These are phyloP conservation scores for Portevinia maculata DNA, from an alignment of 2,888 invertebrate genomes.

Conservation along the genomic window DNA sequence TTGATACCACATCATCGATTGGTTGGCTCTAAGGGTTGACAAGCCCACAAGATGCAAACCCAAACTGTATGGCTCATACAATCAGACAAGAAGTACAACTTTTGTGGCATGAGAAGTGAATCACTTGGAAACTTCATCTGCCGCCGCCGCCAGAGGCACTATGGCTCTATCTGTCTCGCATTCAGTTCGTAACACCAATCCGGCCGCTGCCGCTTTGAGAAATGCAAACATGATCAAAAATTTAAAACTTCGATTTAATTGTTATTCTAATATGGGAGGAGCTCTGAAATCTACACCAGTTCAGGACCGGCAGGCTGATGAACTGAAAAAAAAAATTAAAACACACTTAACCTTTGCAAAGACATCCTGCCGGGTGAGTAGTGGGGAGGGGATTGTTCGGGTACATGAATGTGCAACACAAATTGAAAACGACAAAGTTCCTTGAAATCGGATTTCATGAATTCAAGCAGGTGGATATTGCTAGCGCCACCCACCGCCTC, in stretches of 20 bases:
- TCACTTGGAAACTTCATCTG: slow-evolving; percentile 44
- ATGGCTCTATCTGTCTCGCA: background rate
- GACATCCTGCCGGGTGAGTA: background rate
- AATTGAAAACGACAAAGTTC: slow-evolving; percentile 53
- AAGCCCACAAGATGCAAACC: background rate
- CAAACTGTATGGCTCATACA: slow-evolving; percentile 15
- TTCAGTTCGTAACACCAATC: background rate
- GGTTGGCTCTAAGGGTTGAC: slow-evolving; percentile 37
- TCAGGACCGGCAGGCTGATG: background rate
- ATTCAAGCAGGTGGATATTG: slow-evolving; percentile 36
- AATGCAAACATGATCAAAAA: slow-evolving; percentile 62
- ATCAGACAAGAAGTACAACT: background rate
- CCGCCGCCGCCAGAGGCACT: too few relatives aligned
- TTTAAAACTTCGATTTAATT: slow-evolving; percentile 62
- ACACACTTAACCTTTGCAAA: background rate
- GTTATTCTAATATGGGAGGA: slow-evolving; percentile 60
- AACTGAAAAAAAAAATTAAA: background rate
- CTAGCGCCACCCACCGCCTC: background rate
- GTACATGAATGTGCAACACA: slow-evolving; percentile 21
- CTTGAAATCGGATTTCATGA: slow-evolving; percentile 38
- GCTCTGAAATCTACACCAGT: slow-evolving; percentile 32
- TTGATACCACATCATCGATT: slow-evolving; percentile 48
- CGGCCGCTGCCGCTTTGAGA: background rate
- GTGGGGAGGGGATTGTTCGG: background rate
- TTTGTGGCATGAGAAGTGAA: slow-evolving; percentile 31